phyloP scores from a whole-genome alignment of 2,888 invertebrate species.

The Arenicola marina region DNA sequence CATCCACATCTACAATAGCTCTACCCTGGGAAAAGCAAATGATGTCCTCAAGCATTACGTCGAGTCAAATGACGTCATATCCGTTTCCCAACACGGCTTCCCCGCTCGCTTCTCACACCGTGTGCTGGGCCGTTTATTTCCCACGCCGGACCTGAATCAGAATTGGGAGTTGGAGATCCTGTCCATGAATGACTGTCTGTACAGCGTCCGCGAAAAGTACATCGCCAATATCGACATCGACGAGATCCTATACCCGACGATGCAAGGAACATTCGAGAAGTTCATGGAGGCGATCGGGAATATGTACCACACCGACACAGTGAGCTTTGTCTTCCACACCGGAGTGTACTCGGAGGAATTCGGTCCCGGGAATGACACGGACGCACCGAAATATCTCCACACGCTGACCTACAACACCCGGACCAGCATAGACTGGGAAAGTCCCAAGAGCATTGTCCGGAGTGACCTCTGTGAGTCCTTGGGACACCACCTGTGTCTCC shows the following conservation, averaged over 20 bases:
- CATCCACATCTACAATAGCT: constrained; percentile 10
- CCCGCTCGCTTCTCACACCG: background rate
- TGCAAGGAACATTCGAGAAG: background rate
- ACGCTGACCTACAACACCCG: constrained; percentile 1
- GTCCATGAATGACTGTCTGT: constrained; percentile 14
- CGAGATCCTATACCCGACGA: constrained; percentile 3
- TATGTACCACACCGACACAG: too few relatives aligned
- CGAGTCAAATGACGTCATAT: background rate
- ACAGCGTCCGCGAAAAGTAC: background rate
- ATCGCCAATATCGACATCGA: constrained; percentile 8
- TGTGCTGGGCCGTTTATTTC: background rate
- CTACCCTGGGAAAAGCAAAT: background rate
- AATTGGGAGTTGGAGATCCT: constrained; percentile 14
- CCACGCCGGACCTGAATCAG: constrained; percentile 1
- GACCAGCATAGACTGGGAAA: constrained; percentile 13
- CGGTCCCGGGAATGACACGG: background rate
- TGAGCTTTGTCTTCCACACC: constrained; percentile 1
- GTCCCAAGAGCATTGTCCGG: constrained; percentile 8
- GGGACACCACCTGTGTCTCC: constrained; percentile 8
- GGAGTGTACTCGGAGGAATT: constrained; percentile 10
- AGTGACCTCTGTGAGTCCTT: background rate
- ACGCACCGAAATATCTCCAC: constrained; percentile 3
- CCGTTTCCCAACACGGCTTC: background rate
- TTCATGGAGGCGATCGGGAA: background rate
- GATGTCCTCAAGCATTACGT: constrained; percentile 1